Evolutionary conservation across 64 coral and sea anemone species (phyloP).

Genomic region (Montipora sp.): DNA sequence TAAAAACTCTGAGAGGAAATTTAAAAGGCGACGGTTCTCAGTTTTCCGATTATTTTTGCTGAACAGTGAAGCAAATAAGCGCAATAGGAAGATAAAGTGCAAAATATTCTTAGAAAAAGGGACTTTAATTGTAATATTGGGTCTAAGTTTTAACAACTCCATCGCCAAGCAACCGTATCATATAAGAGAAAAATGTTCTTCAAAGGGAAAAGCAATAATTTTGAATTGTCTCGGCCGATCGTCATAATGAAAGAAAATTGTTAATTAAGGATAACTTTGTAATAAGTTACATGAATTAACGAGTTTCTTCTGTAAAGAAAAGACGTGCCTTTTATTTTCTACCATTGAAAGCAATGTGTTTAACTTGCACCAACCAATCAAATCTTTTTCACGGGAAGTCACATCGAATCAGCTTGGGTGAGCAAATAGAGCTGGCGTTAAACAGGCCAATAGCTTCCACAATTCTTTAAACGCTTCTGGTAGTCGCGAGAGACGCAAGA

Average conservation of each 20-base stretch:
- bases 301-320: conserved; percentile 33
- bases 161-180: neutral
- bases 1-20: neutral
- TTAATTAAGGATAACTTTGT: conserved; percentile 49
- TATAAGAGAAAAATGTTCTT: conserved; percentile 22
- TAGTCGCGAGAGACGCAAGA: neutral
- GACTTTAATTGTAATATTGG: neutral
- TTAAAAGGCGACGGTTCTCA: neutral
- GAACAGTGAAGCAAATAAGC: too few species aligned
- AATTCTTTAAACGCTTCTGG: neutral
- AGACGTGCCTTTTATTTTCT: conserved; percentile 32
- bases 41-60: too few species aligned
- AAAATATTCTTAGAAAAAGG: too few species aligned
- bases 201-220: neutral
- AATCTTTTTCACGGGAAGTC: neutral
- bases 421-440: neutral
- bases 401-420: neutral
- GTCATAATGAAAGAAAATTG: conserved; percentile 40
- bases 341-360: conserved; percentile 37
- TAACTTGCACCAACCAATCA: conserved; percentile 29
- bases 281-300: conserved; percentile 54
- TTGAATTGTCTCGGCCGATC: neutral
- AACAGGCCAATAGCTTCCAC: neutral
- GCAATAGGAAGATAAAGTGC: too few species aligned
- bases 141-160: too few species aligned